Evolutionary conservation across 2,888 invertebrate genomes (phyloP).

Genomic region (Agriopis leucophaearia): DNA sequence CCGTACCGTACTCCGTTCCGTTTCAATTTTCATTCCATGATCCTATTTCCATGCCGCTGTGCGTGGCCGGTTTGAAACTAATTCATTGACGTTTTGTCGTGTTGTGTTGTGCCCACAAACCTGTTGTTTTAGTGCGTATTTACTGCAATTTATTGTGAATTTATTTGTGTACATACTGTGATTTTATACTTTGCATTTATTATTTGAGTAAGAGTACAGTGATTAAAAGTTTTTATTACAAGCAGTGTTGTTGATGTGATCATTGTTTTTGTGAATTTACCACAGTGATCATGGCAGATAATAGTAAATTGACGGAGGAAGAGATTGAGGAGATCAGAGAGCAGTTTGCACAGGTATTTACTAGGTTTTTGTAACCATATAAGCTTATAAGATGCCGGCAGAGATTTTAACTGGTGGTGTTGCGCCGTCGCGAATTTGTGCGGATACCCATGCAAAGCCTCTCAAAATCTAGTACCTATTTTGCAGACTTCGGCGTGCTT

Average conservation of each 20-base stretch:
- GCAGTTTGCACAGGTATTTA: constrained; percentile 90
- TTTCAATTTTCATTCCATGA: constrained; percentile 33
- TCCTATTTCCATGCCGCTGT: constrained; percentile 21
- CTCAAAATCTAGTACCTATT: constrained; percentile 4
- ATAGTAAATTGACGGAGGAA: constrained; percentile 88
- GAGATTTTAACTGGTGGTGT: not conserved
- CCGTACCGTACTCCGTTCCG: no score
- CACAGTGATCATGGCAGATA: constrained; percentile 81
- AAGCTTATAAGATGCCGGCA: not conserved
- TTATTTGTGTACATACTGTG: constrained; percentile 45
- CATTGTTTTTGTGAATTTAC: constrained; percentile 72
- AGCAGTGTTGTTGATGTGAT: constrained; percentile 69
- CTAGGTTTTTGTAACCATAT: constrained; percentile 49
- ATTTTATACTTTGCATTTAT: constrained; percentile 44
- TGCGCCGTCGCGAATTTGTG: constrained; percentile 9
- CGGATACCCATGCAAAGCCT: constrained; percentile 7
- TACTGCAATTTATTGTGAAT: constrained; percentile 20
- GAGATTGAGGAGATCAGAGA: constrained; percentile 92
- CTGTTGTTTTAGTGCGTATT: constrained; percentile 29
- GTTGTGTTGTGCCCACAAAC: constrained; percentile 26
- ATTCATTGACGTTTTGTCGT: constrained; percentile 27
- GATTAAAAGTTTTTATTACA: constrained; percentile 42
- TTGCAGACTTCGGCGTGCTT: constrained; percentile 12
- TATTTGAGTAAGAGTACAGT: constrained; percentile 67
- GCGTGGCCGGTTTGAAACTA: constrained; percentile 39